Evolutionary conservation across 2,888 invertebrate species (phyloP), one percentile per base, ranked within the genome.

Genomic region (Agrilus cyanescens): DNA sequence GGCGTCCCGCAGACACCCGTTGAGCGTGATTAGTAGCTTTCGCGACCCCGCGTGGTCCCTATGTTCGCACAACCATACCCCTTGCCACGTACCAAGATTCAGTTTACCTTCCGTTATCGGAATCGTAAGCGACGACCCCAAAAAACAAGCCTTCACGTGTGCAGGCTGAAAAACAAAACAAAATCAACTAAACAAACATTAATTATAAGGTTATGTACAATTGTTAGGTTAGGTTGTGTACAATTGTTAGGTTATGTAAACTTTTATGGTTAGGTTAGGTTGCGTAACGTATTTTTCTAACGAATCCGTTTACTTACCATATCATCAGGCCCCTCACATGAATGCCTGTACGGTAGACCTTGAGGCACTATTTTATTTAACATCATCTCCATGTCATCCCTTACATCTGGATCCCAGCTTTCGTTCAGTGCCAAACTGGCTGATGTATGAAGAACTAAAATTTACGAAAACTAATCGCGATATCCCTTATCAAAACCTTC

Each of bases 321-420:
- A 68, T 96, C 95, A 69, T 96, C 96, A 52, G 95, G 94, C 54
- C 96, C 96, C 76, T 96, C 96, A 71, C 93, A 93, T 50, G 90
- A 89, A 73, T 96, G 96, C 70, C 89, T 81, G 70, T 94, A 96
- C 59, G 87, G 87, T 71, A 91, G 78, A 60, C 87, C 91, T 80
- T 96, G 95, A 67, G 95, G 95, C 71, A 96, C 90, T 71, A 96
- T 88, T 80, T 91, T 93, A 73, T 95, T 95, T 70, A 96, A 78
- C 90, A 96, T 93, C 91, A 94, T 95, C 74, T 96, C 95, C 91
- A 95, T 95, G 68, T 96, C 96, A 67, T 91, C 91, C 71, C 93
- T 80, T 56, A 94, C 94, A 70, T 91, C 90, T 52, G 93, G 93
- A 74, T 95, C 95, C 94, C 94, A 95, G 72, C 93, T 94, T 76